These are phyloP conservation scores for Mayetiola destructor DNA, from an alignment of 2,888 invertebrate genomes.

Conservation along the genomic window DNA sequence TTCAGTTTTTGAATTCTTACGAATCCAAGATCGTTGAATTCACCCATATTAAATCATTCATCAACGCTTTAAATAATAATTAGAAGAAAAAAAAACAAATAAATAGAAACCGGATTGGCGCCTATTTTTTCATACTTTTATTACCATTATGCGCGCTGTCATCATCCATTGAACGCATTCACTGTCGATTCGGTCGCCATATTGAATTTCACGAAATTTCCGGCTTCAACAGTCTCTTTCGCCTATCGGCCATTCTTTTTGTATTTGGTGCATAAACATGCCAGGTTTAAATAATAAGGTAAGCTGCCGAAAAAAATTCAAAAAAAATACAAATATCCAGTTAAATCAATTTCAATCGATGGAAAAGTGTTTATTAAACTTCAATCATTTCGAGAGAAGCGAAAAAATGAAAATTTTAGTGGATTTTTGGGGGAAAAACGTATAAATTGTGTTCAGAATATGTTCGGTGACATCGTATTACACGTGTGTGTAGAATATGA, in stretches of 20 bases:
- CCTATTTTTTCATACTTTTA: too few relatives aligned
- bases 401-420: background rate
- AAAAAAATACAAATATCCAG: conserved; percentile 18
- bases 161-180: background rate
- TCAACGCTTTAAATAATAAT: too few relatives aligned
- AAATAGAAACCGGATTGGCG: too few relatives aligned
- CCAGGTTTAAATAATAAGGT: conserved; percentile 73
- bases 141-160: too few relatives aligned
- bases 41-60: too few relatives aligned
- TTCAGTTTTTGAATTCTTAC: too few relatives aligned
- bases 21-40: too few relatives aligned
- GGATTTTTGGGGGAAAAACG: background rate
- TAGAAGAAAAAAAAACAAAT: too few relatives aligned
- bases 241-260: conserved; percentile 40
- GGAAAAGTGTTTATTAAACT: conserved; percentile 11
- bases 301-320: conserved; percentile 27
- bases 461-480: background rate
- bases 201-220: background rate
- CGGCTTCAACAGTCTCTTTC: conserved; percentile 10
- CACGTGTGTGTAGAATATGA: background rate
- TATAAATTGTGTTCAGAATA: background rate
- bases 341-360: conserved; percentile 15
- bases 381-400: background rate
- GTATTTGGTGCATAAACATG: conserved; percentile 56
- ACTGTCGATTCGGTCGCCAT: background rate